Evolutionary conservation across 2,797 vertebrate genomes (phyloP), one percentile per base, ranked within the genome.

Genomic region (Oceanodroma leucorhoa): DNA sequence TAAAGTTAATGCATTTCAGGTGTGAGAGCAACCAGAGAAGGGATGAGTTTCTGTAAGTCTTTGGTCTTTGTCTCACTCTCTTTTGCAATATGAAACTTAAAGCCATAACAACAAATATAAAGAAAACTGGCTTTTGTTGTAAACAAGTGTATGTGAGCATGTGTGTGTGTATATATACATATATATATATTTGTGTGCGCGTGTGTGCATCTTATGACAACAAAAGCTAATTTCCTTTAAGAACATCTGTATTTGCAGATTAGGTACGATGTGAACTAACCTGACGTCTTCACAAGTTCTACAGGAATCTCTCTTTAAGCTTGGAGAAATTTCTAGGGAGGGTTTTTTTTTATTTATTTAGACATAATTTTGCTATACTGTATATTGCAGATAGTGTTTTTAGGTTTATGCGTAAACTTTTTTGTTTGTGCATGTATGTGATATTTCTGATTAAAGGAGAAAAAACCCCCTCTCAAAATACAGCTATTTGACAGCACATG

Each of bases 51-150:
- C 58, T 84, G 14, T n/a, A 85, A 93, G 79, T 97, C 96, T 97
- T 98, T 98, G 96, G 95, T 98, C 93, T 97, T 73, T 70, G 61
- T 67, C 81, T 96, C 73, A 70, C 82, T 94, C 30, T 66, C 50
- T 84, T 86, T 80, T 66, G 46, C 82, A 79, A 69, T 13, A 14
- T 55, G 53, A 83, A 94, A 90, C 83, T 92, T 96, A 95, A 96
- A 96, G 75, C 91, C 64, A 7, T 90, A 89, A 72, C 55, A 93
- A 75, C 19, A 95, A 90, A 82, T 46, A 73, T 1, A 72, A 92
- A 93, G 85, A 81, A 90, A 92, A 88, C 0, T 22, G 58, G 43
- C 43, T 87, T 91, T 69, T 79, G 55, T 36, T 95, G 77, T 88
- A 94, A 88, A 86, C 62, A 75, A 21, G 36, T 41, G 10, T 30